These are phyloP conservation scores for Leucopternis melanops DNA, from an alignment of 2,113 vertebrate genomes.

Conservation along the genomic window DNA sequence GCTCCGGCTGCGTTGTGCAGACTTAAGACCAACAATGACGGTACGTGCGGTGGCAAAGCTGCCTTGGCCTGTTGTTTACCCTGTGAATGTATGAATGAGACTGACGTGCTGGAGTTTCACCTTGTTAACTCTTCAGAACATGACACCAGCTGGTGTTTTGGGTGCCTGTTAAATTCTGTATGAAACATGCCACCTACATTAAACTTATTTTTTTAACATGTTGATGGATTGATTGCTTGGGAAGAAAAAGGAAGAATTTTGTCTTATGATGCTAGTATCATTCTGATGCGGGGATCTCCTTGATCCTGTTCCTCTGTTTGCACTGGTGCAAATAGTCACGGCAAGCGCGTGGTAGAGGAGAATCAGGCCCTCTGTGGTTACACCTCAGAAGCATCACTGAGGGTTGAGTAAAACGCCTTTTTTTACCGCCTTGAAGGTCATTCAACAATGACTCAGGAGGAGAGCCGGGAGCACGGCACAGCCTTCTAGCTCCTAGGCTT, in stretches of 20 bases:
- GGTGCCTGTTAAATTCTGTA: slow-evolving; percentile 54
- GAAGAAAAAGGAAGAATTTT: background rate
- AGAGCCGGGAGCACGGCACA: background rate
- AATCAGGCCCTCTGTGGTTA: background rate
- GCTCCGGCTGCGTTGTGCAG: background rate
- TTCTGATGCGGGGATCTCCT: background rate
- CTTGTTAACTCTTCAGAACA: slow-evolving; percentile 1
- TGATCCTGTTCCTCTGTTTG: background rate
- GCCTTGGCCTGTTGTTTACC: background rate
- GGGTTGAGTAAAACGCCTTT: background rate
- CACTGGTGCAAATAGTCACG: background rate
- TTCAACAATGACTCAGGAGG: background rate
- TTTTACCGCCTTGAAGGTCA: background rate
- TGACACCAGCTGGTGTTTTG: slow-evolving; percentile 24
- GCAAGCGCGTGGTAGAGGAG: background rate
- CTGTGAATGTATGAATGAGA: background rate
- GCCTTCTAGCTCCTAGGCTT: background rate
- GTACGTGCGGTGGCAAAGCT: background rate
- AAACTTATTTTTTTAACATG: slow-evolving; percentile 56
- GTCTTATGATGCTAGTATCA: fast-evolving
- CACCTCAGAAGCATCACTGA: too few relatives aligned
- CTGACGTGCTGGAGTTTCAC: background rate
- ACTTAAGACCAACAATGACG: background rate
- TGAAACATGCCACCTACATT: slow-evolving; percentile 65
- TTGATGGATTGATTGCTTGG: background rate